Evolutionary conservation across 2,888 invertebrate species (phyloP).

Genomic region (Sarcophaga caerulescens): DNA sequence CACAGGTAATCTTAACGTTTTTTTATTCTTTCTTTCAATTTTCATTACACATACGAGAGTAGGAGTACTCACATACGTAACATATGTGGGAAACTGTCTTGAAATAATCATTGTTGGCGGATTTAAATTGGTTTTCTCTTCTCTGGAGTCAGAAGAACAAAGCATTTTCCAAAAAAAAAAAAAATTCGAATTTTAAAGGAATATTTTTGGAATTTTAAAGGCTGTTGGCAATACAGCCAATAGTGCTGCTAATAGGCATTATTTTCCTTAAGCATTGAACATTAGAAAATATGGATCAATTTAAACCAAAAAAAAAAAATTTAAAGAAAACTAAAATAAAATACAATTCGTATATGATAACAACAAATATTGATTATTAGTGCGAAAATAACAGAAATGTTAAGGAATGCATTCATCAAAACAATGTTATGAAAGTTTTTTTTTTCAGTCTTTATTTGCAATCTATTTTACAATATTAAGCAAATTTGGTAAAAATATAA

Average conservation of each 20-base stretch:
- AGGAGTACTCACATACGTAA: no score
- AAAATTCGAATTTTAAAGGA: slow-evolving; percentile 16
- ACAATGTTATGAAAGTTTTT: no score
- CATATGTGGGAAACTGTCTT: slow-evolving; percentile 2
- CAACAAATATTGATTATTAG: slow-evolving; percentile 11
- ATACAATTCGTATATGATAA: background rate
- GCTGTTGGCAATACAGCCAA: slow-evolving; percentile 56
- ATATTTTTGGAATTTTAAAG: slow-evolving; percentile 44
- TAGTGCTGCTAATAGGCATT: slow-evolving; percentile 22
- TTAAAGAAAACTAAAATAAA: no score
- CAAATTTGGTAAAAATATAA: no score
- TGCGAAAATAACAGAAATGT: background rate
- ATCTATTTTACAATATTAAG: no score
- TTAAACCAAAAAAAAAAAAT: slow-evolving; percentile 22
- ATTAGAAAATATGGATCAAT: slow-evolving; percentile 31
- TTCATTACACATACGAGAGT: background rate
- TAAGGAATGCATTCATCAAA: slow-evolving; percentile 16
- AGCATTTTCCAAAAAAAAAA: background rate
- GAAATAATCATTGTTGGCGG: slow-evolving; percentile 61
- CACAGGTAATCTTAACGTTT: slow-evolving; percentile 62
- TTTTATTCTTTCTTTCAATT: background rate
- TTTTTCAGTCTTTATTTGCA: no score
- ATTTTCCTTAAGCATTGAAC: background rate
- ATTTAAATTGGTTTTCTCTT: slow-evolving; percentile 62
- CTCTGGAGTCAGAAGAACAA: slow-evolving; percentile 31